These are phyloP conservation scores for Macaria liturata DNA, from an alignment of 2,888 invertebrate genomes.

Conservation along the genomic window DNA sequence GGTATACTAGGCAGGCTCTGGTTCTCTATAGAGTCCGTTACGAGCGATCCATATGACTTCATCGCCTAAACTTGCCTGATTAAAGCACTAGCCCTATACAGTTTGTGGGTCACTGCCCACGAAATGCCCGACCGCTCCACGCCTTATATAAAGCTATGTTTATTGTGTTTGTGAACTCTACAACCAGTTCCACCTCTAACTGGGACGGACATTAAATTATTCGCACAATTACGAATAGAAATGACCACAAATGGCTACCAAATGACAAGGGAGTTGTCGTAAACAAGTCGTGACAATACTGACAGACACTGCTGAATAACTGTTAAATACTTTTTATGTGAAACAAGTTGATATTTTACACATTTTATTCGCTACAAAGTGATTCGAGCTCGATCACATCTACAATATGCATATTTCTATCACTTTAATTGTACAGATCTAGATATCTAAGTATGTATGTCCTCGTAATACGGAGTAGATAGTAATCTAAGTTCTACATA, in stretches of 20 bases:
- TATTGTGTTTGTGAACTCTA: conserved; percentile 21
- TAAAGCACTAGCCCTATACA: conserved; percentile 11
- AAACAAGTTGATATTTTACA: conserved; percentile 5
- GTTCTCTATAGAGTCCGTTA: conserved; percentile 54
- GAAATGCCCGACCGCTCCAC: conserved; percentile 21
- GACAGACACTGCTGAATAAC: conserved; percentile 11
- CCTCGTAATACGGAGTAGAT: no score
- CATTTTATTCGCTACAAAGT: no score
- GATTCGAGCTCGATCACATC: neutral
- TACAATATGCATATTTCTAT: neutral
- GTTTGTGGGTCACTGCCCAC: conserved; percentile 32
- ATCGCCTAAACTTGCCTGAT: conserved; percentile 14
- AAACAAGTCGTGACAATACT: conserved; percentile 17
- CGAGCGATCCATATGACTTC: conserved; percentile 33
- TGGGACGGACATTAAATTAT: conserved; percentile 14
- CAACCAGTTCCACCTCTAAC: conserved; percentile 10
- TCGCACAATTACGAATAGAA: conserved; percentile 12
- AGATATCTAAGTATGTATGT: no score
- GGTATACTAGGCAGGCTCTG: conserved; percentile 50
- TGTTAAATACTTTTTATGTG: conserved; percentile 6
- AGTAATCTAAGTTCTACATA: no score
- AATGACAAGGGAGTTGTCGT: conserved; percentile 9
- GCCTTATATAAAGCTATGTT: conserved; percentile 25
- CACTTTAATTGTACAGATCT: no score
- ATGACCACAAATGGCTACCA: conserved; percentile 8